Evolutionary conservation across 2,888 invertebrate genomes (phyloP).

Genomic region (Entomobrya proxima): DNA sequence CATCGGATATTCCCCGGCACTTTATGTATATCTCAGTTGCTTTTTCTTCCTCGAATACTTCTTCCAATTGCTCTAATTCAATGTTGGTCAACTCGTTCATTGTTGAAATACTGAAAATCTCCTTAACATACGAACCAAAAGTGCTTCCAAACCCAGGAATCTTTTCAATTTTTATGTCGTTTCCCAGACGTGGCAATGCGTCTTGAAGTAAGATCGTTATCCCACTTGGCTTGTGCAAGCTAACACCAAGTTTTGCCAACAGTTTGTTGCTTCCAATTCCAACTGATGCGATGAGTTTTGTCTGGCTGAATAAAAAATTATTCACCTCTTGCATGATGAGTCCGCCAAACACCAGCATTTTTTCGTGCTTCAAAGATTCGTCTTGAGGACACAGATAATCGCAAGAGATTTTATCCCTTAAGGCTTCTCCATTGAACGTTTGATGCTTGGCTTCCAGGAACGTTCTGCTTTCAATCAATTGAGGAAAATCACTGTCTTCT

Average conservation of each 20-base stretch:
- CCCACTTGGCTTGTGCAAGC: slow-evolving; percentile 45
- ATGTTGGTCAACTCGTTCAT: not conserved
- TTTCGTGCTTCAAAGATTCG: not conserved
- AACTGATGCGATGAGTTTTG: slow-evolving; percentile 25
- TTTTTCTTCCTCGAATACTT: not conserved
- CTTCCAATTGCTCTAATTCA: not conserved
- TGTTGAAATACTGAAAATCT: not conserved
- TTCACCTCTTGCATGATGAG: slow-evolving; percentile 39
- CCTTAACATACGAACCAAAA: not conserved
- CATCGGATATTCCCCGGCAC: not conserved
- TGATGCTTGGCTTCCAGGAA: slow-evolving; percentile 15
- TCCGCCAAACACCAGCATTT: slow-evolving; percentile 7
- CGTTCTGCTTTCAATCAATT: slow-evolving; percentile 3
- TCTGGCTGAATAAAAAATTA: slow-evolving; percentile 11
- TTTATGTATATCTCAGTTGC: not conserved
- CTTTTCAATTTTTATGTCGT: not conserved
- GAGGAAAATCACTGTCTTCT: not conserved
- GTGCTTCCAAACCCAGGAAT: slow-evolving; percentile 42
- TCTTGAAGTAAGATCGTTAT: slow-evolving; percentile 37
- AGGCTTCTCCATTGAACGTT: not conserved
- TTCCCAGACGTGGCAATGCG: slow-evolving; percentile 1
- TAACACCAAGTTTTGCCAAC: slow-evolving; percentile 41
- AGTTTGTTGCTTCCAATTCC: slow-evolving; percentile 48
- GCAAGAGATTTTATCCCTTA: not conserved
- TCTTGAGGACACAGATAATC: not conserved